Evolutionary conservation across 2,113 vertebrate species (phyloP).

Genomic region (Thymallus thymallus): DNA sequence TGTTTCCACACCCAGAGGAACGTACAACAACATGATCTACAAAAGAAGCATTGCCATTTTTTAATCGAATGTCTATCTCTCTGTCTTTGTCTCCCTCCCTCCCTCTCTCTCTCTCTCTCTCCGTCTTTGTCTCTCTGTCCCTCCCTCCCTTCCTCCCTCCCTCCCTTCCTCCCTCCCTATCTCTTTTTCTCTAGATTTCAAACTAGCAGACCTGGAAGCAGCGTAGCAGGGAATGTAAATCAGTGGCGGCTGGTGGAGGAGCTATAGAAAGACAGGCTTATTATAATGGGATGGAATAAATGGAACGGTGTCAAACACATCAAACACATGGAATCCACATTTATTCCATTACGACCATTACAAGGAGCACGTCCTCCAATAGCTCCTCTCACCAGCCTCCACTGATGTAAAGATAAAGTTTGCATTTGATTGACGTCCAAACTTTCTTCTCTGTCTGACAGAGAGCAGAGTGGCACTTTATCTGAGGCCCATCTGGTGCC

Average conservation of each 20-base stretch:
- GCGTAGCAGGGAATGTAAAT: background rate
- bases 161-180: background rate
- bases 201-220: background rate
- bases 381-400: too few species aligned
- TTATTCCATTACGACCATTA: too few species aligned
- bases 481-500: background rate
- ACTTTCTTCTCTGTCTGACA: background rate
- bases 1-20: background rate
- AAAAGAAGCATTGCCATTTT: background rate
- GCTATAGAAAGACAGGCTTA: too few species aligned
- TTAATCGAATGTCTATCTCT: background rate
- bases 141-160: too few species aligned
- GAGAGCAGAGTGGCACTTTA: background rate
- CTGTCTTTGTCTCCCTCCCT: background rate
- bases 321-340: too few species aligned
- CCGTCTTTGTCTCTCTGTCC: too few species aligned
- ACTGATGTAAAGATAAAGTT: background rate
- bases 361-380: too few species aligned
- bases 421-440: background rate
- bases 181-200: background rate
- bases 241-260: too few species aligned
- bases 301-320: too few species aligned
- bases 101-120: background rate
- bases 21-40: background rate
- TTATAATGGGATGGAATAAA: too few species aligned